These are phyloP conservation scores for Apeltes quadracus DNA, from an alignment of 2,113 vertebrate species.

Conservation along the genomic window DNA sequence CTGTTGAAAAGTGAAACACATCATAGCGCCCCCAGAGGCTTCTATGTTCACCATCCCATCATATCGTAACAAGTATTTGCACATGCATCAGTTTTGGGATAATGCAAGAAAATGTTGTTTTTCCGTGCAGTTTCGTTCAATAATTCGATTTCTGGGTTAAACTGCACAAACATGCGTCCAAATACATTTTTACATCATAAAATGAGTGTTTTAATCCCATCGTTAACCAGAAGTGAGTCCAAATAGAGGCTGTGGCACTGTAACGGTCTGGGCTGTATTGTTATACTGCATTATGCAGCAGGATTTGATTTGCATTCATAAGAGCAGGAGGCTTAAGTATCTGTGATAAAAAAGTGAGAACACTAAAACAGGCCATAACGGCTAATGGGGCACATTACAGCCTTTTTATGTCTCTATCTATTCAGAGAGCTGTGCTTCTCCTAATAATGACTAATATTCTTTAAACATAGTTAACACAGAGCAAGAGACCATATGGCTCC, in stretches of 20 bases:
- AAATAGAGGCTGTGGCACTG: not conserved
- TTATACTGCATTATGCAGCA: not conserved
- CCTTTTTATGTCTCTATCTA: not conserved
- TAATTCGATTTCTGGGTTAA: not conserved
- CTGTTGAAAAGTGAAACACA: not conserved
- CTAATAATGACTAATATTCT: not conserved
- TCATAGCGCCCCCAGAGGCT: too few relatives aligned
- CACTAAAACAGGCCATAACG: not conserved
- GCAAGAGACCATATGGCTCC: not conserved
- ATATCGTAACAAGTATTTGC: not conserved
- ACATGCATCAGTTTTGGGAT: not conserved
- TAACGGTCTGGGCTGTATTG: not conserved
- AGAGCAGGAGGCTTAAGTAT: not conserved
- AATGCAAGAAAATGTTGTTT: not conserved
- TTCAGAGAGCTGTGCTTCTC: not conserved
- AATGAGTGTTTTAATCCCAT: not conserved
- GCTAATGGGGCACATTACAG: not conserved
- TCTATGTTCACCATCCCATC: too few relatives aligned
- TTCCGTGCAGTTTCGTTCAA: too few relatives aligned
- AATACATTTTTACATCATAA: too few relatives aligned
- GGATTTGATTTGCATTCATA: not conserved
- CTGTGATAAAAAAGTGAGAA: not conserved
- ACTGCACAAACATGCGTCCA: not conserved
- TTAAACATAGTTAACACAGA: not conserved
- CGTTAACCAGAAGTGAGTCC: not conserved